Evolutionary conservation across 2,888 invertebrate species (phyloP).

Genomic region (Chloroclysta siterata): DNA sequence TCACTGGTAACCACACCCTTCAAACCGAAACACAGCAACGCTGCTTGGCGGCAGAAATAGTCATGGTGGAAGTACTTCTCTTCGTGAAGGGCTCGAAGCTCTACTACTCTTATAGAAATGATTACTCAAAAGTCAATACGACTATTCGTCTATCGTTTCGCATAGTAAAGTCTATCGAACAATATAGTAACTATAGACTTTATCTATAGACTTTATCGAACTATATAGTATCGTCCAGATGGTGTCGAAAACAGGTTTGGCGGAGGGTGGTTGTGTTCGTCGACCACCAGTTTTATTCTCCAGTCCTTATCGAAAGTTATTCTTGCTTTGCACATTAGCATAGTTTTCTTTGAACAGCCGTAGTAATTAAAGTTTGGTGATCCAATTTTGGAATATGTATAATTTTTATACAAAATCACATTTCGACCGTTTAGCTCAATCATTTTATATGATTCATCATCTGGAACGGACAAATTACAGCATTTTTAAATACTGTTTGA

Average conservation of each 20-base stretch:
- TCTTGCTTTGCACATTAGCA: conserved; percentile 17
- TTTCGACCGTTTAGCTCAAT: conserved; percentile 20
- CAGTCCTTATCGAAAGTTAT: conserved; percentile 10
- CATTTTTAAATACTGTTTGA: background rate
- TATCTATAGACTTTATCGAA: too few relatives aligned
- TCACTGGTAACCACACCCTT: too few relatives aligned
- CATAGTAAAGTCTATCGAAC: conserved; percentile 1
- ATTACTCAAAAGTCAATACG: background rate
- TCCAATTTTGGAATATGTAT: conserved; percentile 33
- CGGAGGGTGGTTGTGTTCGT: conserved; percentile 6
- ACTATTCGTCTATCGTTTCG: background rate
- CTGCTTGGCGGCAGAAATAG: too few relatives aligned
- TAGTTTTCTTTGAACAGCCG: conserved; percentile 20
- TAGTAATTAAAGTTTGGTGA: conserved; percentile 8
- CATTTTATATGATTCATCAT: conserved; percentile 8
- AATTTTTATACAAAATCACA: conserved; percentile 28
- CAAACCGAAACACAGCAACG: too few relatives aligned
- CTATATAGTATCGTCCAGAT: conserved; percentile 11
- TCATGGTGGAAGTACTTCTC: too few relatives aligned
- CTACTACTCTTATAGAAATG: too few relatives aligned
- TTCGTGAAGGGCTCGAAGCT: too few relatives aligned
- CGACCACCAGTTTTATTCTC: conserved; percentile 2
- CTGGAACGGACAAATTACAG: background rate
- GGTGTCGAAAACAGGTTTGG: conserved; percentile 2
- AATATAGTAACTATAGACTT: too few relatives aligned